Conservation (phyloP, 1,140 invertebrate genomes). For the Apolygus lucorum region DNA sequence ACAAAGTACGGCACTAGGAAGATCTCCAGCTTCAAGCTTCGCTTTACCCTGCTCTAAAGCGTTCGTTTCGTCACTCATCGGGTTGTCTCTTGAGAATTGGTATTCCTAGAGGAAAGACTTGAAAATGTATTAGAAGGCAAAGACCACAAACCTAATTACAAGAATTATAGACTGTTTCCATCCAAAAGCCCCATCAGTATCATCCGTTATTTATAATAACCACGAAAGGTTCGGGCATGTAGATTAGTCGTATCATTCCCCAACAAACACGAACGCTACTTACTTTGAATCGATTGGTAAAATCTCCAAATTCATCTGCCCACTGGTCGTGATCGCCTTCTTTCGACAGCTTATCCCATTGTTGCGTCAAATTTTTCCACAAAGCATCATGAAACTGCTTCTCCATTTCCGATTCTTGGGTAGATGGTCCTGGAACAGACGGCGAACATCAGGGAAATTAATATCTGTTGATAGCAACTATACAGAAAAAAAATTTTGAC, state of each 20-base stretch:
- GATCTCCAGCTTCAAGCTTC: constrained; percentile 73
- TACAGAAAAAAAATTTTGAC: too few relatives aligned
- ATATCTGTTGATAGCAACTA: too few relatives aligned
- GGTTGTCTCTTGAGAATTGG: constrained; percentile 76
- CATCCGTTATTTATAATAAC: too few relatives aligned
- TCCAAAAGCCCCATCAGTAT: too few relatives aligned
- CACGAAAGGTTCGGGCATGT: not conserved
- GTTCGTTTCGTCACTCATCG: constrained; percentile 69
- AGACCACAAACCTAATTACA: not conserved
- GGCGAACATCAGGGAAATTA: too few relatives aligned
- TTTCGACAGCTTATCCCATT: constrained; percentile 22
- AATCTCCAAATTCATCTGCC: constrained; percentile 25
- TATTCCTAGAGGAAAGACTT: constrained; percentile 51
- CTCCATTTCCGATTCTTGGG: constrained; percentile 12
- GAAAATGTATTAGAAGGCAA: not conserved
- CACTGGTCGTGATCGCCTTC: constrained; percentile 11
- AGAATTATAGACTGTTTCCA: not conserved
- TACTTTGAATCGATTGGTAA: constrained; percentile 4
- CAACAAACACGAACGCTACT: not conserved
- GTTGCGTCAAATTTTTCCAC: constrained; percentile 49
- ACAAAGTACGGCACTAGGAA: constrained; percentile 89
- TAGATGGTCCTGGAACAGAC: not conserved
- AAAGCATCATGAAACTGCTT: constrained; percentile 46
- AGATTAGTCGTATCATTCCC: too few relatives aligned
- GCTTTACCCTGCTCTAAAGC: constrained; percentile 78